Evolutionary conservation across 2,888 invertebrate genomes (phyloP).

Genomic region (Ypsolopha scabrella): DNA sequence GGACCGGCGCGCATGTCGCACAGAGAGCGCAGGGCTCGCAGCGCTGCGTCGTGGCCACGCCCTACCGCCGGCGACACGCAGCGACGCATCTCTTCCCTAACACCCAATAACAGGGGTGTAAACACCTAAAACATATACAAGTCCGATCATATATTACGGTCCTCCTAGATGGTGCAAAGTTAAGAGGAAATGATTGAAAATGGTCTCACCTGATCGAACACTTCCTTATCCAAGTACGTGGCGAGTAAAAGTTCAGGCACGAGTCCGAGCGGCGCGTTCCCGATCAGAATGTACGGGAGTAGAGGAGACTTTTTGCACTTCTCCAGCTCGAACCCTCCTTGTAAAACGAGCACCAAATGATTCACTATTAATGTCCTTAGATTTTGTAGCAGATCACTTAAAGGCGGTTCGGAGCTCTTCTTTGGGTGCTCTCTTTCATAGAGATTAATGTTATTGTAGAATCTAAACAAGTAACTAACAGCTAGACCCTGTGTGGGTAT

Average conservation of each 20-base stretch:
- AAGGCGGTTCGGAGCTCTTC: constrained; percentile 79
- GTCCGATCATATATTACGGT: no score
- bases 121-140: constrained; percentile 41
- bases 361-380: constrained; percentile 66
- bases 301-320: constrained; percentile 72
- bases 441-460: constrained; percentile 77
- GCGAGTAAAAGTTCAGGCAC: constrained; percentile 75
- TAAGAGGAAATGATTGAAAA: no score
- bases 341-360: constrained; percentile 69
- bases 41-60: constrained; percentile 75
- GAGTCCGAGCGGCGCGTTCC: constrained; percentile 80
- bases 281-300: constrained; percentile 76
- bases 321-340: constrained; percentile 67
- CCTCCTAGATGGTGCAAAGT: no score
- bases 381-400: constrained; percentile 75
- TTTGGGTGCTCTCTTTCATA: constrained; percentile 84
- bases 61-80: constrained; percentile 77
- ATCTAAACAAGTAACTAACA: constrained; percentile 56
- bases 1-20: constrained; percentile 82
- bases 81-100: constrained; percentile 73
- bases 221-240: constrained; percentile 70
- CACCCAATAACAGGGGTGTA: constrained; percentile 48
- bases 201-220: constrained; percentile 58
- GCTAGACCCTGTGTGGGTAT: constrained; percentile 52
- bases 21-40: constrained; percentile 82